These are phyloP conservation scores for Antigone vipio DNA, from an alignment of 2,113 vertebrate genomes.

Conservation along the genomic window DNA sequence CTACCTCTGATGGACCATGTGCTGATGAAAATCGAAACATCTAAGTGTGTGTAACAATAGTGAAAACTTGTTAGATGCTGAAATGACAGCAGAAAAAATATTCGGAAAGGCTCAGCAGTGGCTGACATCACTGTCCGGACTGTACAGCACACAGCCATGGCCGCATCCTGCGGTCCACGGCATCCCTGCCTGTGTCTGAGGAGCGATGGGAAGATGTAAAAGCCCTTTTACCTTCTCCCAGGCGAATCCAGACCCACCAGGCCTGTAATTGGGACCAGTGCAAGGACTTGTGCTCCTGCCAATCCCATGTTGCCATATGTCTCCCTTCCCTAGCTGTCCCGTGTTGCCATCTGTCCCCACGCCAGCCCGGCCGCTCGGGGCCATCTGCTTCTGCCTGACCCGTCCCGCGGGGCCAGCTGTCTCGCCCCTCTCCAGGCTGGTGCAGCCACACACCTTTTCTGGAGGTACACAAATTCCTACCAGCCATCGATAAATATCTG, in stretches of 20 bases:
- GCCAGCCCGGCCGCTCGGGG: not conserved
- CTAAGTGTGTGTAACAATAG: not conserved
- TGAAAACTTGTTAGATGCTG: not conserved
- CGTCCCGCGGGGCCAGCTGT: slow-evolving; percentile 24
- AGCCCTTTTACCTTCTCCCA: slow-evolving; percentile 25
- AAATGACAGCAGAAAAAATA: not conserved
- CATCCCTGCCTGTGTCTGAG: not conserved
- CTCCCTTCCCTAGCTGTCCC: not conserved
- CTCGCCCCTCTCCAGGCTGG: not conserved
- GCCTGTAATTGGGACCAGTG: not conserved
- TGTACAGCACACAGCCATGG: not conserved
- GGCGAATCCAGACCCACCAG: not conserved
- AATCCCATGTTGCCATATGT: slow-evolving; percentile 63
- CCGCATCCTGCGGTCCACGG: fast-evolving
- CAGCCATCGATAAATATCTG: not conserved
- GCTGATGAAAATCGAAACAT: not conserved
- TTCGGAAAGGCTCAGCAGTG: not conserved
- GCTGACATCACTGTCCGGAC: not conserved
- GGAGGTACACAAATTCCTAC: slow-evolving; percentile 12
- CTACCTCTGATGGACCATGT: not conserved
- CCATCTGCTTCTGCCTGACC: slow-evolving; percentile 53
- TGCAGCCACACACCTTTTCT: slow-evolving; percentile 41
- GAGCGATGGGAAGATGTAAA: not conserved
- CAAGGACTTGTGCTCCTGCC: slow-evolving; percentile 22
- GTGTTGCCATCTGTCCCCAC: slow-evolving; percentile 58